Percentiles rank a stretch among this genome's conserved stretches.
These are phyloP conservation scores for Chrysomela aeneicollis DNA, from an alignment of 2,888 invertebrate genomes.

Conservation along the genomic window DNA sequence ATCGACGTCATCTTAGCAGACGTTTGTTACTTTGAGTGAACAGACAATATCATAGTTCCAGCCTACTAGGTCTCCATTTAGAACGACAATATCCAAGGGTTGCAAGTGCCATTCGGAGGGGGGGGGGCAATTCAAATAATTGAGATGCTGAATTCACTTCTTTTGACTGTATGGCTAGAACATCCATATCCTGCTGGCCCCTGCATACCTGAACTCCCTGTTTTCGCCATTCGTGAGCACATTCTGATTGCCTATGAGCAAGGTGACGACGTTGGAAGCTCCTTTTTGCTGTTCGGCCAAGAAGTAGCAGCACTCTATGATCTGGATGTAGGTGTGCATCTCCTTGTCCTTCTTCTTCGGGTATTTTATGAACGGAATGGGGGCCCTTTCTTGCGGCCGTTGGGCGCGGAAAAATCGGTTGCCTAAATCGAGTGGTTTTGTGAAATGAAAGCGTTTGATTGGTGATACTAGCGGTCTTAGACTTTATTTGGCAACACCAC, in stretches of 20 bases:
- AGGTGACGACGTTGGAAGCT: conserved; percentile 73
- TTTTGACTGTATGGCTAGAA: too few relatives aligned
- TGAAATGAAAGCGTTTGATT: neutral
- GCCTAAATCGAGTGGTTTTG: neutral
- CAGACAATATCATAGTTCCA: too few relatives aligned
- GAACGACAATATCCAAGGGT: too few relatives aligned
- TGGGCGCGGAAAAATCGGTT: conserved; percentile 89
- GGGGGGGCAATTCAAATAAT: too few relatives aligned
- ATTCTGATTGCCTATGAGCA: conserved; percentile 72
- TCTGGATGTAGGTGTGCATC: conserved; percentile 78
- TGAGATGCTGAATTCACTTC: too few relatives aligned
- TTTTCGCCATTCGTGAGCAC: conserved; percentile 61
- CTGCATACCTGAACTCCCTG: conserved; percentile 64
- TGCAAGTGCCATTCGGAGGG: too few relatives aligned
- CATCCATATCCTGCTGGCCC: too few relatives aligned
- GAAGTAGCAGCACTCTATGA: conserved; percentile 85
- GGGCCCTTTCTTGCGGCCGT: conserved; percentile 80
- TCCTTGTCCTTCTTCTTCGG: conserved; percentile 80
- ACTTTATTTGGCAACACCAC: too few relatives aligned
- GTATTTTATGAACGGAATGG: conserved; percentile 76
- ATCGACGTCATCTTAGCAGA: too few relatives aligned
- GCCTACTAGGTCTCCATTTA: too few relatives aligned
- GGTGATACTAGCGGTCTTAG: too few relatives aligned
- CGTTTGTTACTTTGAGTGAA: too few relatives aligned
- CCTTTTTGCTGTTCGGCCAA: conserved; percentile 69